Evolutionary conservation across 2,797 vertebrate species (phyloP).

Genomic region (Amniataba percoides): DNA sequence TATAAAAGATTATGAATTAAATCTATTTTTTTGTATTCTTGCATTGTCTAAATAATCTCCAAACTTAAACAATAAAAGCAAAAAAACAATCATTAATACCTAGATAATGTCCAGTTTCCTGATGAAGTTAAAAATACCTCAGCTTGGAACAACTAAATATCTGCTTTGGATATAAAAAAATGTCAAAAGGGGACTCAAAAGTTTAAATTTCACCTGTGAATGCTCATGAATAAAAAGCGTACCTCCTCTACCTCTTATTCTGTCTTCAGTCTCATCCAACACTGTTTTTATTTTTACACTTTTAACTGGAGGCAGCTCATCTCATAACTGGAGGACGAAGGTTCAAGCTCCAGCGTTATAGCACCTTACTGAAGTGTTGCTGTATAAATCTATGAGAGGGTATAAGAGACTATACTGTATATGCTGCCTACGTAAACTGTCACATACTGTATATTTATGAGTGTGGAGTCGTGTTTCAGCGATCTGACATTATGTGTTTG

Average conservation of each 20-base stretch:
- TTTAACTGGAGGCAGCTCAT: slow-evolving; percentile 25
- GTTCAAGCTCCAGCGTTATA: slow-evolving; percentile 22
- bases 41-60: neutral
- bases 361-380: slow-evolving; percentile 43
- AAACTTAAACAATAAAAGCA: neutral
- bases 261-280: neutral
- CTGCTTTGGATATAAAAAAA: neutral
- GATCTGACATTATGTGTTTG: slow-evolving; percentile 38
- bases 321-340: slow-evolving; percentile 13
- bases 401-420: neutral
- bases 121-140: neutral
- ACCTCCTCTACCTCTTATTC: neutral
- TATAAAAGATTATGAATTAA: neutral
- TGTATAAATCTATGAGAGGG: slow-evolving; percentile 30
- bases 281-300: neutral
- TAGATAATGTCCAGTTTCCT: slow-evolving; percentile 15
- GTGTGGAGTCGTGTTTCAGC: slow-evolving; percentile 34
- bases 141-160: neutral
- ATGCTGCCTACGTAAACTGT: slow-evolving; percentile 41
- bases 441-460: slow-evolving; percentile 33
- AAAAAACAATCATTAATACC: neutral
- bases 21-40: neutral
- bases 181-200: neutral
- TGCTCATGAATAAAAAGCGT: neutral
- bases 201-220: neutral